Percentiles rank a stretch among this genome's conserved stretches.
Evolutionary conservation across 2,888 invertebrate genomes (phyloP).

Genomic region (Cyrtodaria siliqua): DNA sequence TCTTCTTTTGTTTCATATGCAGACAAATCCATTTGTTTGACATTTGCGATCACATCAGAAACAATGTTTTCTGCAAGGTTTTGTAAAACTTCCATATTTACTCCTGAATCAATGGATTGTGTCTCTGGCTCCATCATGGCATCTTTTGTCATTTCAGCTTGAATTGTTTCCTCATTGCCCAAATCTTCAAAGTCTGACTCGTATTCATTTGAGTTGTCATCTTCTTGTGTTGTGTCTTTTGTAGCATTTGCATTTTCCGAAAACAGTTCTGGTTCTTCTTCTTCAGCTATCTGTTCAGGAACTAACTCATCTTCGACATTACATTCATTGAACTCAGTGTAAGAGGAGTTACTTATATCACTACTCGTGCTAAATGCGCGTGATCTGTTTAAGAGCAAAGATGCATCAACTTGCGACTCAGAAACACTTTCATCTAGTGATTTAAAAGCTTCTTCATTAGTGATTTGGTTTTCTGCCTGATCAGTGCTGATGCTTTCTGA

Average conservation of each 20-base stretch:
- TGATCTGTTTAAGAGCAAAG: constrained; percentile 28
- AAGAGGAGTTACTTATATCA: constrained; percentile 38
- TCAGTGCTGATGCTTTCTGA: background rate
- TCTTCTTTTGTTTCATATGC: background rate
- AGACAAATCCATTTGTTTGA: constrained; percentile 29
- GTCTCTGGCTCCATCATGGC: background rate
- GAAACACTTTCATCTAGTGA: constrained; percentile 1
- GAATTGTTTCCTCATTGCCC: constrained; percentile 4
- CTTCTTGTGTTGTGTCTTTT: background rate
- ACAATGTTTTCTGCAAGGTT: constrained; percentile 59
- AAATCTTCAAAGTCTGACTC: constrained; percentile 46
- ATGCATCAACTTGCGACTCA: constrained; percentile 13
- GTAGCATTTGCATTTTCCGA: constrained; percentile 4
- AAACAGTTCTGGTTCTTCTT: constrained; percentile 36
- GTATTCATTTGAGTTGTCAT: constrained; percentile 32
- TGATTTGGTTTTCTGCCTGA: background rate
- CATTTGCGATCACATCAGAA: constrained; percentile 40
- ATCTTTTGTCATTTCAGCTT: background rate
- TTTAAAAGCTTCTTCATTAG: constrained; percentile 2
- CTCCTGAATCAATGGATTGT: background rate
- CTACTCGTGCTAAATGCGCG: constrained; percentile 57
- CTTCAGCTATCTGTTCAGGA: constrained; percentile 53
- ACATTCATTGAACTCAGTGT: constrained; percentile 61
- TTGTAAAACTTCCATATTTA: constrained; percentile 32
- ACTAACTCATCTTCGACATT: constrained; percentile 58